Base-by-base conservation (phyloP, 2,113 vertebrate genomes). In the Axis porcinus region DNA sequence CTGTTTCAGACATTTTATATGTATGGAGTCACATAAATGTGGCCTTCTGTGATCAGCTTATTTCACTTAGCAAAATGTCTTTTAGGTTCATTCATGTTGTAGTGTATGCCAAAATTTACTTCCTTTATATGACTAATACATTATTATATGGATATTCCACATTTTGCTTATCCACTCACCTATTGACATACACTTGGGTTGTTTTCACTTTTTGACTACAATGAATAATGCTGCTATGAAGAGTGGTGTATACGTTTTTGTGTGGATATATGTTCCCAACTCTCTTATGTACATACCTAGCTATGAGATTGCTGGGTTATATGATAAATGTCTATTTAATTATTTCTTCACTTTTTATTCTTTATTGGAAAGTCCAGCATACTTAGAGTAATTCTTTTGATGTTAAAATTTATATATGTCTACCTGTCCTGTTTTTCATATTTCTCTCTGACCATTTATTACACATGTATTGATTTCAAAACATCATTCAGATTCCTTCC, bases 391-490 rank as follows among this genome's bases (percentile, higher is more conserved):
- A 94, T 81, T 86, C 30, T 86, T 95, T 93, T 82, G 86, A 96
- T 96, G 30, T 64, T 81, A 36, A 96, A 58, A 23, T 91, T 98
- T 95, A 86, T 90, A 33, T 70, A 64, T 94, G n/a, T 83, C 55
- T 45, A 15, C 28, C 36, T 91, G 17, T 14, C 43, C 13, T 89
- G 82, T 40, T 55, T 96, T 94, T 98, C 70, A 36, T 97, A 86
- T 94, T 97, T 98, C 87, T 95, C 55, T 81, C 55, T 52, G 45
- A 79, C 54, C 30, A 76, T 96, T 96, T 95, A 91, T 94, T 91
- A 55, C n/a, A 28, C 67, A 86, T 50, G 15, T 91, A 97, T 97
- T 90, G 94, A 97, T 97, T 97, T 94, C 85, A 86, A 55, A 97
- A 89, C 64, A 45, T 89, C 90, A 95, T 83, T 92, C 94, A 95